A percentile compares a stretch with the other conserved stretches of the same genome.
These are phyloP conservation scores for Myotis davidii DNA, from an alignment of 2,113 vertebrate genomes.

Conservation along the genomic window DNA sequence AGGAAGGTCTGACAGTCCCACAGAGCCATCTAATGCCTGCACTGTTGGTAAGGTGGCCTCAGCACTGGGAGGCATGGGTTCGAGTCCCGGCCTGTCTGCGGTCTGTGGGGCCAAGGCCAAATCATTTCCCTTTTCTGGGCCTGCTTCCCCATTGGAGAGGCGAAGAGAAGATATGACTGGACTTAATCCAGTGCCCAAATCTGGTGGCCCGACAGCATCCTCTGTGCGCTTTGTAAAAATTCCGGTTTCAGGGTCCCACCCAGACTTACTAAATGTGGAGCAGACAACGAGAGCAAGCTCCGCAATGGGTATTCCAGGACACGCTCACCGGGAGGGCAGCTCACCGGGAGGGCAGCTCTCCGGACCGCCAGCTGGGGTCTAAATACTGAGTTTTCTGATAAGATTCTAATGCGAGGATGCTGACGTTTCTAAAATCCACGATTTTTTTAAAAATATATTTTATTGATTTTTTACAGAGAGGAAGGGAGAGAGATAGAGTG, in stretches of 20 bases:
- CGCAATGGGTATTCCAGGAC: not conserved
- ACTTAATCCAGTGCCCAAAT: not conserved
- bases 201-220: not conserved
- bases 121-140: not conserved
- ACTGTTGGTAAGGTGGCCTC: not conserved
- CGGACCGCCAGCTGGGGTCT: not conserved
- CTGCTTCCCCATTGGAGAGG: not conserved
- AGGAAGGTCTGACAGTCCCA: not conserved
- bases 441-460: too few species aligned
- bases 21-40: fast-evolving
- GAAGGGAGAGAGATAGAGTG: too few species aligned
- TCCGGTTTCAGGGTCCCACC: not conserved
- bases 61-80: not conserved
- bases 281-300: not conserved
- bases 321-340: not conserved
- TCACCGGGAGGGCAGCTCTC: not conserved
- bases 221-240: not conserved
- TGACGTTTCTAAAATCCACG: not conserved
- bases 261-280: not conserved
- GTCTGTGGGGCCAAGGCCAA: not conserved
- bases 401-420: not conserved
- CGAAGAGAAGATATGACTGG: not conserved
- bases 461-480: too few species aligned
- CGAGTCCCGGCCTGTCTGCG: not conserved
- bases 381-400: not conserved